Evolutionary conservation across 2,888 invertebrate species (phyloP).

Genomic region (Halictus quadricinctus): DNA sequence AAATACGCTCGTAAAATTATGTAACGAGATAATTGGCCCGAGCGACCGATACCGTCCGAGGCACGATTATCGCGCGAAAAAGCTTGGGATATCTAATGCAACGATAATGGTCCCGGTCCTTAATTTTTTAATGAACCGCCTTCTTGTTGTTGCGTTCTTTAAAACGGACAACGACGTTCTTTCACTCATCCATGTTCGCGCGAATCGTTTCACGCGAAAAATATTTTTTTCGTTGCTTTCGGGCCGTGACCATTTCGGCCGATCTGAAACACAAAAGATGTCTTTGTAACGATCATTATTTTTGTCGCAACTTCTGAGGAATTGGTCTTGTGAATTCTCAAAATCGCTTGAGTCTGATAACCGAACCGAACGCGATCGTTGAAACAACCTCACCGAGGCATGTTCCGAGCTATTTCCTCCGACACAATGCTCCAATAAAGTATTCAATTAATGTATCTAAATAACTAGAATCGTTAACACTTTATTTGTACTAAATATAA

Average conservation of each 20-base stretch:
- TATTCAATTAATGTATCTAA: not conserved
- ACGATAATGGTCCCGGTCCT: not conserved
- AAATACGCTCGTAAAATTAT: constrained; percentile 17
- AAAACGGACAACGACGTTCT: constrained; percentile 1
- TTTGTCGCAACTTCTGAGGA: not conserved
- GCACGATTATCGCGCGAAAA: not conserved
- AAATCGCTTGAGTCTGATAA: too few relatives aligned
- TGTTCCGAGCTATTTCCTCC: not conserved
- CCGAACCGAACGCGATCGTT: not conserved
- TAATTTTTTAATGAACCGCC: constrained; percentile 11
- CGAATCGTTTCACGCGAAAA: not conserved
- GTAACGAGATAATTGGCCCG: constrained; percentile 23
- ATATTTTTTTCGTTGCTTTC: not conserved
- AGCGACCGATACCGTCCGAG: not conserved
- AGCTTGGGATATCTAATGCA: constrained; percentile 20
- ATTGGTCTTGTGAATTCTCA: too few relatives aligned
- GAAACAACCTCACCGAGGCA: too few relatives aligned
- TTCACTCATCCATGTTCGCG: not conserved
- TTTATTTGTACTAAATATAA: not conserved
- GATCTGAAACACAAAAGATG: not conserved
- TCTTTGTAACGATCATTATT: not conserved
- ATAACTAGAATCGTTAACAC: not conserved
- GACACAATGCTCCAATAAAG: not conserved
- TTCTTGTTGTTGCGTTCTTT: constrained; percentile 9
- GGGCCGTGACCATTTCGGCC: not conserved